phyloP scores from a whole-genome alignment of 53 echinoderm and acorn worm species.

The Echinometra lucunter region DNA sequence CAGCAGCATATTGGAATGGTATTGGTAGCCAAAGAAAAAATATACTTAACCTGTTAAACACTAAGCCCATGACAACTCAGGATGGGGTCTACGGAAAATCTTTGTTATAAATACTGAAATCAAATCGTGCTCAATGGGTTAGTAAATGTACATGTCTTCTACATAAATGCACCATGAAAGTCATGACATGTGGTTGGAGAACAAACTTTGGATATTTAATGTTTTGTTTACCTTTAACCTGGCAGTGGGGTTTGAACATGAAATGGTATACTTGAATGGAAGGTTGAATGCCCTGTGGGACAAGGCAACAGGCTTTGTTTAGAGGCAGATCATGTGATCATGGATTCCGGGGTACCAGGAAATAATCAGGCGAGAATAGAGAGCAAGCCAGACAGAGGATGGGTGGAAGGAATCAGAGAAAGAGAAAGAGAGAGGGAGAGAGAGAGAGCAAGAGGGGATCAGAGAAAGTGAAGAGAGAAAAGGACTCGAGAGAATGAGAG shows the following conservation, averaged over 20 bases:
- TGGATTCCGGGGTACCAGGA: constrained; percentile 57
- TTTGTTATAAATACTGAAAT: too few species aligned
- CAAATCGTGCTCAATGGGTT: too few species aligned
- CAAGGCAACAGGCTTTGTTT: constrained; percentile 53
- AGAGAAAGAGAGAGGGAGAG: neutral
- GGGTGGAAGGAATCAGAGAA: neutral
- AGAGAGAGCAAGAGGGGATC: neutral
- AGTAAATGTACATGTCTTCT: too few species aligned
- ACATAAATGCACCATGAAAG: too few species aligned
- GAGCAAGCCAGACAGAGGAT: constrained; percentile 12
- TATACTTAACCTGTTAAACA: too few species aligned
- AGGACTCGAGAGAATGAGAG: neutral
- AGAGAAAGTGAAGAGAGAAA: neutral
- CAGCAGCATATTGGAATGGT: too few species aligned
- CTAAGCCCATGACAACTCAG: too few species aligned
- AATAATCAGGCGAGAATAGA: constrained; percentile 50
- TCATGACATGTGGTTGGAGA: too few species aligned
- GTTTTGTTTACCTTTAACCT: constrained; percentile 27
- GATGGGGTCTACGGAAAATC: too few species aligned
- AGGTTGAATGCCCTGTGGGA: constrained; percentile 61
- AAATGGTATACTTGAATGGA: constrained; percentile 60
- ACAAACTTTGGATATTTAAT: neutral
- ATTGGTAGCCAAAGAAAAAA: too few species aligned
- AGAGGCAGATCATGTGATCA: constrained; percentile 53
- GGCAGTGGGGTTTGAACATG: constrained; percentile 29